Base-by-base conservation (phyloP, 2,113 vertebrate genomes). In the Tiliqua scincoides region DNA sequence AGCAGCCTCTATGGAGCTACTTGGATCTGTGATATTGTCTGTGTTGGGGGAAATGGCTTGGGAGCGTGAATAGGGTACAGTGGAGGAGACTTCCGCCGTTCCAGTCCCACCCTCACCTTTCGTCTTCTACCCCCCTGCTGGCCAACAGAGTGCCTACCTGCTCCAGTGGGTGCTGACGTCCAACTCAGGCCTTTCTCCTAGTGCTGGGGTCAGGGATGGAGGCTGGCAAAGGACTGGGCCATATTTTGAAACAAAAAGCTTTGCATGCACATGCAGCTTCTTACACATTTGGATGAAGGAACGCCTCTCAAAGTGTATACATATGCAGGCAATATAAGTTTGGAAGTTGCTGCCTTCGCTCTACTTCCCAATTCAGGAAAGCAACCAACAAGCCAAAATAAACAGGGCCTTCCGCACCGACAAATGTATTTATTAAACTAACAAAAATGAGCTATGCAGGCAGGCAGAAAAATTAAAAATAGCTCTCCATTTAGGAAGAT, bases 391-490 rank as follows among this genome's bases (percentile, higher is more conserved):
- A 89, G 75, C 89, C 86, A 79, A 93, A 93, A 90, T 91, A 93
- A 94, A 91, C 30, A 52, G 15, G 85, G 2, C 37, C 43, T 63
- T 72, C 76, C 17, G 8, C 23, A 21, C 18, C 27, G 61, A 40
- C 43, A 48, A 35, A 67, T 9, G 40, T 73, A 62, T 83, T 37
- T 76, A 54, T 67, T 84, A 25, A 54, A 80, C 40, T 65, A 74
- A 86, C 54, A 52, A 65, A 79, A 87, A 43, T 77, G 40, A 77
- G 79, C 81, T 70, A 85, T 85, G 63, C 83, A 86, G 70, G 25
- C 40, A 86, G 89, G 90, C 91, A 84, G 57, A 80, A 89, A 89
- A 93, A 95, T 89, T 95, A 95, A 93, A 94, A 91, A 90, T 81
- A 86, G 90, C 89, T 89, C 83, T 93, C 93, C 73, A 37, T 92